A percentile compares a stretch with the other conserved stretches of the same genome.
Evolutionary conservation across 2,113 vertebrate species (phyloP).

Genomic region (Hippocampus barbouri): DNA sequence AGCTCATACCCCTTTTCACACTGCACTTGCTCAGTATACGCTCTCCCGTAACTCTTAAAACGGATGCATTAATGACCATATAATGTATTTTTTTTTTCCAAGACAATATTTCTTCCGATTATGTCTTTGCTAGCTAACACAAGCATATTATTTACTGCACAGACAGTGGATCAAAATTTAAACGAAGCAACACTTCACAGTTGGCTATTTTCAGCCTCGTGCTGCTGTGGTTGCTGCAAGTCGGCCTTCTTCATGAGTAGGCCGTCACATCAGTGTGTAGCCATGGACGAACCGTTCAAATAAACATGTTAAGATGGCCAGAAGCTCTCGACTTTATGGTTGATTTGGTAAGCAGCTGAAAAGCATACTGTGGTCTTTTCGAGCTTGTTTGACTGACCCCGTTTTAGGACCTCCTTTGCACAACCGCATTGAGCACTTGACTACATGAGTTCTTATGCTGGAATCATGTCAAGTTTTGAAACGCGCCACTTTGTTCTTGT

Average conservation of each 20-base stretch:
- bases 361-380: background rate
- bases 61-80: background rate
- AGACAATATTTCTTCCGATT: background rate
- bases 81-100: background rate
- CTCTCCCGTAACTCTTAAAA: background rate
- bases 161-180: background rate
- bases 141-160: background rate
- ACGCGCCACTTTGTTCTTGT: slow-evolving; percentile 21
- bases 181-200: background rate
- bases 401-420: background rate
- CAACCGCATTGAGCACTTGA: background rate
- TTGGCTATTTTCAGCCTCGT: background rate
- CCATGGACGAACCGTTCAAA: background rate
- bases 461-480: slow-evolving; percentile 27
- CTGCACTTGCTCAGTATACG: too few relatives aligned
- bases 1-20: too few relatives aligned
- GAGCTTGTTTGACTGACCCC: background rate
- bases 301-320: slow-evolving; percentile 14
- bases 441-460: slow-evolving; percentile 6
- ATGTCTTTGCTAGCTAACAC: background rate
- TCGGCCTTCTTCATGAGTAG: slow-evolving; percentile 9
- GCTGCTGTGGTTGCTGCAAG: background rate
- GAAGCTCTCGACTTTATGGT: slow-evolving; percentile 2
- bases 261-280: slow-evolving; percentile 9
- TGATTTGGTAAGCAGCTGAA: slow-evolving; percentile 8